Base-by-base conservation (phyloP, 2,888 invertebrate genomes). In the Catocala nupta region DNA sequence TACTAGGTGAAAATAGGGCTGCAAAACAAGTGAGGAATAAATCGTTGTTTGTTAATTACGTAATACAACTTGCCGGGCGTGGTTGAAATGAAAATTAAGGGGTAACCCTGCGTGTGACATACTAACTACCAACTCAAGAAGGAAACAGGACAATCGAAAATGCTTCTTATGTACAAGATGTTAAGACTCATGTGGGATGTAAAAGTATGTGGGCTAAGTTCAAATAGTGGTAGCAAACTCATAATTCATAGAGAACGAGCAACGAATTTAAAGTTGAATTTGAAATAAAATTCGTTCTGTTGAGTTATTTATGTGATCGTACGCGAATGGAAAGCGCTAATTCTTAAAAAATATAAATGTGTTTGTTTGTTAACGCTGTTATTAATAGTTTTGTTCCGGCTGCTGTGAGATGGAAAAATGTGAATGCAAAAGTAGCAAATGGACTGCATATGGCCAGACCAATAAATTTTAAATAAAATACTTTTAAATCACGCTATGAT, bases 41-140 rank as follows among this genome's bases (percentile, higher is more conserved):
- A 75, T 75, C 75, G 71, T 65, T 63, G 75, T 68, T 77, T 77
- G 75, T 77, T 75, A 77, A 75, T 75, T 77, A 75, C 64, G 60
- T 75, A 60, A 75, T 65, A 70, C 62, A 67, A 71, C 65, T 72
- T 75, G 55, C 68, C 63, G 50, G 70, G 76, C 66, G 77, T 76
- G 77, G 76, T 66, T 65, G 58, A 72, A 72, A 72, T 72, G 71
- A 72, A 72, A 72, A 75, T 75, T 75, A 75, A 75, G 68, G 75
- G 75, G 72, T 60, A 53, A 65, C 73, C 75, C 75, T 75, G 75
- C 72, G 64, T 71, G 72, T 68, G 75, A 75, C 75, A 66, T 49
- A 63, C 61, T 57, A 11, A 34, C n/a, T n/a, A 61, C 74, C 54
- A 75, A 66, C 57, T 64, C 70, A 56, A 43, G 10, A 5, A 55